These are phyloP conservation scores for Peromyscus polionotus DNA, from an alignment of 2,113 vertebrate species.

Conservation along the genomic window DNA sequence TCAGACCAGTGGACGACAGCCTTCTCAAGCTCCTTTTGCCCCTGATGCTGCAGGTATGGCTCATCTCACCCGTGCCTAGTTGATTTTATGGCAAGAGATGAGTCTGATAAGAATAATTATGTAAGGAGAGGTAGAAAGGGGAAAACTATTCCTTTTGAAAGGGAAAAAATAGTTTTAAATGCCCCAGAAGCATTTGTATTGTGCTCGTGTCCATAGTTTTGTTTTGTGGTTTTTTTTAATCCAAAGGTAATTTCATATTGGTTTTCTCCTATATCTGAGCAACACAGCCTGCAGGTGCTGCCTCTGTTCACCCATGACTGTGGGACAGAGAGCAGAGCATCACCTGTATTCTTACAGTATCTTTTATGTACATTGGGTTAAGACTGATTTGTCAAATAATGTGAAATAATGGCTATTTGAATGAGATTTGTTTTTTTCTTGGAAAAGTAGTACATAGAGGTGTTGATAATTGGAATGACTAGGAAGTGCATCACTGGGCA, in stretches of 20 bases:
- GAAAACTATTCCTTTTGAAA: not conserved
- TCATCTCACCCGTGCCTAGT: rapidly evolving
- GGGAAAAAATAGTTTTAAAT: not conserved
- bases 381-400: not conserved
- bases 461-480: not conserved
- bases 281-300: not conserved
- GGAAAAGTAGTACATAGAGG: not conserved
- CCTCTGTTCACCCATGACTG: not conserved
- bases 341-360: not conserved
- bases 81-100: not conserved
- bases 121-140: not conserved
- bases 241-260: not conserved
- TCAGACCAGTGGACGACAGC: constrained; percentile 87
- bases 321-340: not conserved
- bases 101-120: not conserved
- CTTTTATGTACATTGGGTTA: not conserved
- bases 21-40: constrained; percentile 89
- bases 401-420: not conserved
- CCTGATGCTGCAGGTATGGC: constrained; percentile 87
- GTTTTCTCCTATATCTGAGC: not conserved
- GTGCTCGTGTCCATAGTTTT: rapidly evolving
- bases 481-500: not conserved
- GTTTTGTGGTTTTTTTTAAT: not conserved
- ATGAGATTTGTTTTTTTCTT: not conserved
- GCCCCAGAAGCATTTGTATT: not conserved